A percentile compares a stretch with the other conserved stretches of the same genome.
These are phyloP conservation scores for Odontophorus gujanensis DNA, from an alignment of 2,113 vertebrate genomes.

Conservation along the genomic window DNA sequence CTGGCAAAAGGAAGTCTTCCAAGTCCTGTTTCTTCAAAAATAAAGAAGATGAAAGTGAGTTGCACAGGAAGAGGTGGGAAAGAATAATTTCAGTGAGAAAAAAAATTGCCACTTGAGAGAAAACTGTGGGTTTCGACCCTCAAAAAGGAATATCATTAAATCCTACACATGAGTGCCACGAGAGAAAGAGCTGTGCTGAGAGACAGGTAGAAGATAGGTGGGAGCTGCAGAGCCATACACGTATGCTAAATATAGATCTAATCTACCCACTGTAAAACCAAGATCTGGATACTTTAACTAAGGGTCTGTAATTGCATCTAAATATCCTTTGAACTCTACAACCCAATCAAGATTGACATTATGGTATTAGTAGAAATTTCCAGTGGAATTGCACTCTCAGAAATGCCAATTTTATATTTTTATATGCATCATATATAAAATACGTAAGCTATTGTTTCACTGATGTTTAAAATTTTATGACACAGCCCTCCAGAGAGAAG, in stretches of 20 bases:
- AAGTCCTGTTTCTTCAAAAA: neutral
- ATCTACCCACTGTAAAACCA: neutral
- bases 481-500: neutral
- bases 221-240: rapidly evolving
- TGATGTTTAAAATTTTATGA: neutral
- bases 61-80: neutral
- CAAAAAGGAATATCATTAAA: neutral
- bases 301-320: neutral
- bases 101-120: neutral
- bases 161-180: neutral
- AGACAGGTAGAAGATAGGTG: neutral
- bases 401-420: neutral
- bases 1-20: neutral
- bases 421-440: neutral
- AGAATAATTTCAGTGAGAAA: neutral
- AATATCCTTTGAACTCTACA: neutral
- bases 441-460: neutral
- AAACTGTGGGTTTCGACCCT: neutral
- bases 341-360: neutral
- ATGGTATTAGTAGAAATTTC: neutral
- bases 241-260: neutral
- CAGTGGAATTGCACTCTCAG: neutral
- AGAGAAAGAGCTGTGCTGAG: neutral
- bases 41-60: neutral
- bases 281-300: neutral